Base-by-base conservation (phyloP, 1,140 invertebrate species). In the Drosophila insularis region DNA sequence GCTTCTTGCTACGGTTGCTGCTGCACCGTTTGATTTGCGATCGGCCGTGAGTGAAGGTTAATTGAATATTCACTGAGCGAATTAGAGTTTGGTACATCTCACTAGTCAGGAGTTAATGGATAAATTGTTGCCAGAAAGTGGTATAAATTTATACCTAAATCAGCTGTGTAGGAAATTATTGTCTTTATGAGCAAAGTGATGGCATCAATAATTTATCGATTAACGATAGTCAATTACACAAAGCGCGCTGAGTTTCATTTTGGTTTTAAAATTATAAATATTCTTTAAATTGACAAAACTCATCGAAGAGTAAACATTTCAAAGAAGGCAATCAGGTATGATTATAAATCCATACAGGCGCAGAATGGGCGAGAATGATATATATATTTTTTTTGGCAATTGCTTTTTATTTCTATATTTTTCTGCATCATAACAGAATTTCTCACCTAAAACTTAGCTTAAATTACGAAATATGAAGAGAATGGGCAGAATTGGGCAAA, bases 1-100 rank as follows among this genome's bases (percentile, higher is more conserved):
- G 46, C 27, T 23, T 53, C 6, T 31, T 75, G n/a, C 31, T 37
- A n/a, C 32, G 14, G 17, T 17, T 65, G 17, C 1, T 56, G 53
- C 13, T 43, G 19, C 37, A 13, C 43, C 17, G n/a, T 13, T n/a
- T 6, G 14, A 54, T 54, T 14, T 23, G 13, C 13, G 60, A 19
- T 31, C 43, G 62, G 55, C 17, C 21, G 31, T 4, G 11, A 2
- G 54, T 68, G 11, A 37, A 63, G 13, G 32, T 46, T 23, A 61
- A 54, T 54, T 69, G 60, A 23, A 60, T 23, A 11, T 50, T 27
- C 13, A 54, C 62, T 11, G n/a, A 23, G 3, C 72, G 80, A 8
- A 74, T 14, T 5, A 70, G 61, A 62, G 55, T 32, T 60, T 68
- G 89, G 62, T 59, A 82, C 82, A 87, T 87, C 19, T 76, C 62